phyloP scores from a whole-genome alignment of 1,140 invertebrate species.

The Leguminivora glycinivorella region DNA sequence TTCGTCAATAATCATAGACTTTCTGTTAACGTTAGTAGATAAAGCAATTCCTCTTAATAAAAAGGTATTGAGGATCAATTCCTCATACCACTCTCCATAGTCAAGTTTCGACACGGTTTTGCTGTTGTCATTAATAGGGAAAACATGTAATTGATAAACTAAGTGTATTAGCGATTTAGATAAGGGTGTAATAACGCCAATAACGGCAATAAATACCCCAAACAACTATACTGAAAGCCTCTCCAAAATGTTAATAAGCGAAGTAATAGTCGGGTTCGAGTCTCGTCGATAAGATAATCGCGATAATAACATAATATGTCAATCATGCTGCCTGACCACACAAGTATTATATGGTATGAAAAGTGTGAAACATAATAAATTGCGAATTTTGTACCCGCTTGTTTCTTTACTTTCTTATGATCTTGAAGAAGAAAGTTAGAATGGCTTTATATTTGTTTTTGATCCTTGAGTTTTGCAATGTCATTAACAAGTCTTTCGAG shows the following conservation, averaged over 20 bases:
- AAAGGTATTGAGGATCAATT: background rate
- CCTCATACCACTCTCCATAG: background rate
- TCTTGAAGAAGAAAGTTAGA: background rate
- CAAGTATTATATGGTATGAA: background rate
- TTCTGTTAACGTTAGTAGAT: background rate
- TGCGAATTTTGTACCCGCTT: background rate
- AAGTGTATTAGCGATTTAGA: background rate
- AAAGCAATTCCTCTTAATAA: too few species aligned
- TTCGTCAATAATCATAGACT: too few species aligned
- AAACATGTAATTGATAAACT: slow-evolving; percentile 6
- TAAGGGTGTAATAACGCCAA: background rate
- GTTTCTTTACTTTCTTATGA: background rate
- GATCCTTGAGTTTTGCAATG: background rate
- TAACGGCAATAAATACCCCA: slow-evolving; percentile 11
- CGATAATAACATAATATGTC: slow-evolving; percentile 17
- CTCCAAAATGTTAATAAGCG: slow-evolving; percentile 43
- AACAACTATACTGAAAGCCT: slow-evolving; percentile 34
- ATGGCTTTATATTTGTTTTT: background rate
- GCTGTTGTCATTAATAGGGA: background rate
- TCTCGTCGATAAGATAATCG: slow-evolving; percentile 16
- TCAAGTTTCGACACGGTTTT: background rate
- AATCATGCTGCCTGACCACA: slow-evolving; percentile 1
- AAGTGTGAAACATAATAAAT: background rate
- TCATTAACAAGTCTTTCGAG: background rate
- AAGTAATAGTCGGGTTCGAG: slow-evolving; percentile 37